Conservation (phyloP, 53 echinoderm and acorn worm genomes). For the Paelopatides confundens region DNA sequence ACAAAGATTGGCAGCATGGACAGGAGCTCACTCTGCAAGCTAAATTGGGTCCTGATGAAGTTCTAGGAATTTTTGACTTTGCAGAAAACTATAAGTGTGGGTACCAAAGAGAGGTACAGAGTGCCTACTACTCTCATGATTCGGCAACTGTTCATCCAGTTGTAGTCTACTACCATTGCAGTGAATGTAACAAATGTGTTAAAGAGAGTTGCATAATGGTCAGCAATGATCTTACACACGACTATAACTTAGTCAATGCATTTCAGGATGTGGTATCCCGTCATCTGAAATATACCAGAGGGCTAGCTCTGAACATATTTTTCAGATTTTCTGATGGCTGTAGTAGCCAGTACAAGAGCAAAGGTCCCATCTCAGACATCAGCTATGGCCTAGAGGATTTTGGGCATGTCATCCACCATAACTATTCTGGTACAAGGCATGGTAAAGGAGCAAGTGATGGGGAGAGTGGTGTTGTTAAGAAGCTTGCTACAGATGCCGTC, state of each 20-base stretch:
- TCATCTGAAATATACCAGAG: constrained; percentile 38
- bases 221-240: constrained; percentile 55
- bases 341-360: constrained; percentile 64
- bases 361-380: constrained; percentile 68
- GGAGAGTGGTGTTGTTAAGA: constrained; percentile 81
- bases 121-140: constrained; percentile 66
- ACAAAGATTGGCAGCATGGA: constrained; percentile 58
- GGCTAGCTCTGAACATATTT: constrained; percentile 5
- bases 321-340: constrained; percentile 71
- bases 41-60: constrained; percentile 24
- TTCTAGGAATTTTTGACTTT: constrained; percentile 53
- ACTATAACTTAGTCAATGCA: constrained; percentile 60
- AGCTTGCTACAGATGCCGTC: constrained; percentile 61
- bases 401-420: constrained; percentile 35
- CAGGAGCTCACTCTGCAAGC: neutral
- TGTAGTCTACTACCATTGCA: constrained; percentile 59
- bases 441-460: constrained; percentile 87
- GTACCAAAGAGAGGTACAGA: constrained; percentile 64
- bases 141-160: constrained; percentile 74
- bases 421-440: constrained; percentile 67
- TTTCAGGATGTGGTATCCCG: constrained; percentile 45
- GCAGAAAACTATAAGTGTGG: constrained; percentile 70
- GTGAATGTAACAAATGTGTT: constrained; percentile 19
- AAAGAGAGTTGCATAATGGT: constrained; percentile 49
- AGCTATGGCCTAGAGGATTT: constrained; percentile 55